Evolutionary conservation across 2,888 invertebrate species (phyloP).

Genomic region (Xestoiulus laeticollis): DNA sequence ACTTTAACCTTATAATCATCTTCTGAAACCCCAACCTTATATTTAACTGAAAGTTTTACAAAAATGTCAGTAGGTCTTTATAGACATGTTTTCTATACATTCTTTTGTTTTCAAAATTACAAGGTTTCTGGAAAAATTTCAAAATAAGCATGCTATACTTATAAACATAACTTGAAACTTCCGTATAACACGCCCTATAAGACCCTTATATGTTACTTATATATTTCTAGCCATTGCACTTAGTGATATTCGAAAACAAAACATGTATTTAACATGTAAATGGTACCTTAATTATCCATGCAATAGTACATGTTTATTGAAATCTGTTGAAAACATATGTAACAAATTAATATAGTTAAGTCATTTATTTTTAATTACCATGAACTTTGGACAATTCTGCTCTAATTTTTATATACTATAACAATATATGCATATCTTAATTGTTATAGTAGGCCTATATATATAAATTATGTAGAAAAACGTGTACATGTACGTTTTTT

Average conservation of each 20-base stretch:
- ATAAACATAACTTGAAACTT: slow-evolving; percentile 17
- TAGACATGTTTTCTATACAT: background rate
- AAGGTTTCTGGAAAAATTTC: background rate
- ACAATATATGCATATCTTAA: no score
- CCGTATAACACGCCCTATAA: slow-evolving; percentile 23
- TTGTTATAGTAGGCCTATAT: no score
- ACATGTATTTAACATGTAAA: no score
- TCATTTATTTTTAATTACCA: no score
- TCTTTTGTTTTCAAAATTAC: slow-evolving; percentile 38
- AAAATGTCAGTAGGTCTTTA: slow-evolving; percentile 5
- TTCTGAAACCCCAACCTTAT: slow-evolving; percentile 3
- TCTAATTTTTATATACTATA: no score
- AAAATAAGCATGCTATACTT: background rate
- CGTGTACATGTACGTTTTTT: no score
- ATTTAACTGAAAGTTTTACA: background rate
- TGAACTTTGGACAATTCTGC: no score
- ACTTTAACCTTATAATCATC: slow-evolving; percentile 17
- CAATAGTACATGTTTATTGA: no score
- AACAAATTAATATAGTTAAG: no score
- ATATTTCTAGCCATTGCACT: background rate
- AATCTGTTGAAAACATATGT: no score
- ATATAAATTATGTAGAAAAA: no score
- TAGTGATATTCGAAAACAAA: background rate
- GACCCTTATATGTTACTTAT: background rate
- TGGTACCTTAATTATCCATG: no score